Percentiles rank a stretch among this genome's conserved stretches.
phyloP scores from a whole-genome alignment of 53 echinoderm and acorn worm species.

The Holothuria scabra region DNA sequence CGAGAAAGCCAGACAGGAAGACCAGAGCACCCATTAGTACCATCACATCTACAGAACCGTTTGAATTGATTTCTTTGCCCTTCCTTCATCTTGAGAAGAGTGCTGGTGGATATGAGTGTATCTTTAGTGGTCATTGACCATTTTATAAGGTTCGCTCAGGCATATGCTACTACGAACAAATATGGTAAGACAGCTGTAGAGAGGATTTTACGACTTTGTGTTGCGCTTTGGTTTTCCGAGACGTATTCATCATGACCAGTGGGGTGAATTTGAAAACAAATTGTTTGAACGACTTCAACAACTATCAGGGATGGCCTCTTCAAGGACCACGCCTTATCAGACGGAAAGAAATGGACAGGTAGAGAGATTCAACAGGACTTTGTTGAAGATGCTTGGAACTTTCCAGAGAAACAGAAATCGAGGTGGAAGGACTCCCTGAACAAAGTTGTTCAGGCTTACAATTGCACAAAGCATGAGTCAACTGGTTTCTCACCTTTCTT shows the following conservation, averaged over 20 bases:
- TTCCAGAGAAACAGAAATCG: conserved; percentile 40
- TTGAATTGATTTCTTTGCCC: conserved; percentile 62
- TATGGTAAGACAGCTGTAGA: conserved; percentile 67
- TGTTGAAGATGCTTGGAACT: conserved; percentile 61
- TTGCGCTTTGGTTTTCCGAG: too few species aligned
- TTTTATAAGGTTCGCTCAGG: conserved; percentile 63
- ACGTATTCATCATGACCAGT: too few species aligned
- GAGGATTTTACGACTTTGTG: conserved; percentile 53
- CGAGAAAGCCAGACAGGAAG: conserved; percentile 40
- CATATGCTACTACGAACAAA: conserved; percentile 67
- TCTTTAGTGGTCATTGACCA: conserved; percentile 67
- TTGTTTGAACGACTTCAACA: conserved; percentile 50
- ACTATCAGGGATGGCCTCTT: conserved; percentile 21
- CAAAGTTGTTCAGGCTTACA: conserved; percentile 73
- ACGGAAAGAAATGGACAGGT: conserved; percentile 61
- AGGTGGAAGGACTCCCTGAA: conserved; percentile 59
- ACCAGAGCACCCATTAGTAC: conserved; percentile 49
- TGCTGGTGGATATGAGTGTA: conserved; percentile 65
- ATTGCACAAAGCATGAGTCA: conserved; percentile 55
- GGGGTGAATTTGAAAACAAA: conserved; percentile 43
- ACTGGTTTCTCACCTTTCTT: conserved; percentile 62
- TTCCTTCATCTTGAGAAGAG: conserved; percentile 69
- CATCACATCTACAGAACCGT: conserved; percentile 58
- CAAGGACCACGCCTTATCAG: conserved; percentile 66
- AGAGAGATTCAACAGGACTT: conserved; percentile 64